These are phyloP conservation scores for Batillaria attramentaria DNA, from an alignment of 1,140 invertebrate genomes.

Conservation along the genomic window DNA sequence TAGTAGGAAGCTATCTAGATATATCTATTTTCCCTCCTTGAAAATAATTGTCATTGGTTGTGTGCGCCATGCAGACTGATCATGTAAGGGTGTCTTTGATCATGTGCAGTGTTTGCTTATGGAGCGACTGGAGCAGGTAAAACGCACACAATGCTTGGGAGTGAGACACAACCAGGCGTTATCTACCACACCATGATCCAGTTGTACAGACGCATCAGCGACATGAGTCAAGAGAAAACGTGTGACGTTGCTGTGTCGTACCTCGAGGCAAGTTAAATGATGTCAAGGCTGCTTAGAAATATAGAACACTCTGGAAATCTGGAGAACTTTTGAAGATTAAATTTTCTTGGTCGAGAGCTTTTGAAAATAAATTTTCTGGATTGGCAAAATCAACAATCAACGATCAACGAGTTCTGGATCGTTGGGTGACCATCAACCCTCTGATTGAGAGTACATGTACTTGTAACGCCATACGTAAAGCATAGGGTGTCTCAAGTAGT, in stretches of 20 bases:
- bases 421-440: too few relatives aligned
- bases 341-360: too few relatives aligned
- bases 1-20: background rate
- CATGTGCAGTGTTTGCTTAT: constrained; percentile 89
- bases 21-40: background rate
- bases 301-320: too few relatives aligned
- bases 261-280: constrained; percentile 76
- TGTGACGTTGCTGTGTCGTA: constrained; percentile 69
- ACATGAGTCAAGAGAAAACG: constrained; percentile 67
- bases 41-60: background rate
- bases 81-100: background rate
- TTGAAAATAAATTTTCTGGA: too few relatives aligned
- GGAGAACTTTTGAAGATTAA: background rate
- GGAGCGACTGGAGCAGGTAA: constrained; percentile 94
- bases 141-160: constrained; percentile 97
- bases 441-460: too few relatives aligned
- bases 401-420: too few relatives aligned
- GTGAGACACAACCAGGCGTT: constrained; percentile 83
- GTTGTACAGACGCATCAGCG: constrained; percentile 81
- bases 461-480: too few relatives aligned
- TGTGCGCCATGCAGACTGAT: background rate
- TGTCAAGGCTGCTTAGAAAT: too few relatives aligned
- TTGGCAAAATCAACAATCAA: too few relatives aligned
- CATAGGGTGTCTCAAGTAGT: too few relatives aligned
- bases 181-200: constrained; percentile 91